These are phyloP conservation scores for Kryphioiulus occultus DNA, from an alignment of 2,888 invertebrate species.

Conservation along the genomic window DNA sequence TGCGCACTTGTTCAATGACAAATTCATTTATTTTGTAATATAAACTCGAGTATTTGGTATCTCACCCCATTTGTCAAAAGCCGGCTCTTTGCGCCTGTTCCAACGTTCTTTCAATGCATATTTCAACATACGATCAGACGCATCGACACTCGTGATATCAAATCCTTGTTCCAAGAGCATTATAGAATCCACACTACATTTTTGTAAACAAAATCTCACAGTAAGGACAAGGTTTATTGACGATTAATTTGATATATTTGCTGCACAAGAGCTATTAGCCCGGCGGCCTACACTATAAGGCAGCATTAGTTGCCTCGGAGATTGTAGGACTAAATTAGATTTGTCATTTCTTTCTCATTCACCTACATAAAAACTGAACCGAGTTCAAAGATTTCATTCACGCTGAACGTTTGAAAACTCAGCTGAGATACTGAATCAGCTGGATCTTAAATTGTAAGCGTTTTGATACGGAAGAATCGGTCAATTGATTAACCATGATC, in stretches of 20 bases:
- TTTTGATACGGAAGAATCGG: too few species aligned
- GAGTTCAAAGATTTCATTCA: too few species aligned
- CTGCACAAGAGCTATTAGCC: background rate
- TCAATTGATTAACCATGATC: too few species aligned
- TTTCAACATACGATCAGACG: conserved; percentile 92
- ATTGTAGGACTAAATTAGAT: background rate
- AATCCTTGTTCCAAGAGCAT: conserved; percentile 89
- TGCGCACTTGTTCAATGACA: background rate
- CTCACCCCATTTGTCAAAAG: conserved; percentile 85
- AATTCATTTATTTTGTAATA: background rate
- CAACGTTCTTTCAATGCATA: conserved; percentile 85
- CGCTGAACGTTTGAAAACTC: too few species aligned
- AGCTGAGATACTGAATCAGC: too few species aligned
- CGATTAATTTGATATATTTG: background rate
- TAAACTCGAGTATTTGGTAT: conserved; percentile 55
- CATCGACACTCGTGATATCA: conserved; percentile 84
- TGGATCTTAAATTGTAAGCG: too few species aligned
- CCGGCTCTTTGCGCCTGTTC: conserved; percentile 78
- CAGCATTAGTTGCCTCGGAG: background rate
- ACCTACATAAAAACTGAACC: too few species aligned
- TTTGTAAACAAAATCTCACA: background rate
- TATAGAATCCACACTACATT: conserved; percentile 80
- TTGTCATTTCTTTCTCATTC: too few species aligned
- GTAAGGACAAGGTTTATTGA: background rate
- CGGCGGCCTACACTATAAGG: background rate